A percentile compares a stretch with the other conserved stretches of the same genome.
Evolutionary conservation across 2,113 vertebrate genomes (phyloP).

Genomic region (Amphiprion ocellaris): DNA sequence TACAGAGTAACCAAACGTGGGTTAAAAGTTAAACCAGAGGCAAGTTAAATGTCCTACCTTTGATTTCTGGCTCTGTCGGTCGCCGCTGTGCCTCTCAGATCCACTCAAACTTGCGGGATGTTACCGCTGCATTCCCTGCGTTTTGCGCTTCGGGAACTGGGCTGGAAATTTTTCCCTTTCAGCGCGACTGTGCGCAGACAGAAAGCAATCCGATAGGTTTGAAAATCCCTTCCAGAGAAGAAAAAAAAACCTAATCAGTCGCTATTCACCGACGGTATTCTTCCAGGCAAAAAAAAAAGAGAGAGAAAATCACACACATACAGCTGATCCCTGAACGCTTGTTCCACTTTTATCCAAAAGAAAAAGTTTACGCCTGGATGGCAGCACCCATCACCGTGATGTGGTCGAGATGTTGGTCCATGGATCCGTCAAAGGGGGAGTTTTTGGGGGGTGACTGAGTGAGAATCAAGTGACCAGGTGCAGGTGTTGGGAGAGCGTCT

Average conservation of each 20-base stretch:
- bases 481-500: slow-evolving; percentile 77
- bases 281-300: slow-evolving; percentile 21
- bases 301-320: neutral
- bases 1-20: slow-evolving; percentile 60
- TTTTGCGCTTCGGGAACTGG: slow-evolving; percentile 52
- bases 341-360: slow-evolving; percentile 29
- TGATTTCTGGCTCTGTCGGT: slow-evolving; percentile 16
- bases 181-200: slow-evolving; percentile 37
- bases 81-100: slow-evolving; percentile 17
- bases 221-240: slow-evolving; percentile 45
- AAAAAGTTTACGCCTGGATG: slow-evolving; percentile 55
- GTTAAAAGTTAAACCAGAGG: slow-evolving; percentile 75
- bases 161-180: slow-evolving; percentile 42
- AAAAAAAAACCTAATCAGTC: slow-evolving; percentile 16
- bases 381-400: slow-evolving; percentile 39
- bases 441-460: slow-evolving; percentile 14
- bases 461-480: slow-evolving; percentile 73
- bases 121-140: slow-evolving; percentile 76
- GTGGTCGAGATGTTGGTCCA: slow-evolving; percentile 25
- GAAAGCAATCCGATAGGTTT: slow-evolving; percentile 60
- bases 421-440: slow-evolving; percentile 32
- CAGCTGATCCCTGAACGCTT: slow-evolving; percentile 39
- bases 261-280: slow-evolving; percentile 31
- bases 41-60: slow-evolving; percentile 68
- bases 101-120: slow-evolving; percentile 68